Base-by-base conservation (phyloP, 2,113 vertebrate genomes). In the Melanostigma gelatinosum region DNA sequence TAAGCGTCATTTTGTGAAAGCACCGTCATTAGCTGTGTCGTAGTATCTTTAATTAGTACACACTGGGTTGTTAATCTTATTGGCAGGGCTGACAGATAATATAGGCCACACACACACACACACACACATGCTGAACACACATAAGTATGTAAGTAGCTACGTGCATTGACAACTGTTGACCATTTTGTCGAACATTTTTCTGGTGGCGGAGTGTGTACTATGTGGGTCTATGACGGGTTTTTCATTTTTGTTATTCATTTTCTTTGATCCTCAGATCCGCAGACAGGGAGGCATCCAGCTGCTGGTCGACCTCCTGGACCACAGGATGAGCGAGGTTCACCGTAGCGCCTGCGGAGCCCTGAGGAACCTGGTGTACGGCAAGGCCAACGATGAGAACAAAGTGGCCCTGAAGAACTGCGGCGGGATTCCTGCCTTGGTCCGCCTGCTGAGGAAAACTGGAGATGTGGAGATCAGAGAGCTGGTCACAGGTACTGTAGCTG, bases 371-470 rank as follows among this genome's bases (percentile, higher is more conserved):
- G 98, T 99, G 0, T 99, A 99, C 3, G 98, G 98, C 75, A 99
- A 99, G 52, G 97, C 97, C 88, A 99, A 99, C 0, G 98, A 99
- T 15, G 98, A 99, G 87, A 99, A 99, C 94, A 99, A 99, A 93
- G 97, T 99, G 29, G 95, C 98, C 77, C 94, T 99, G 92, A 99
- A 99, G 91, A 99, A 99, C 94, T 99, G 97, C 40, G 97, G 97
- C 0, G 98, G 98, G 46, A 99, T 99, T 91, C 98, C 98, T 13
- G 97, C 97, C 0, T 93, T 99, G 89, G 98, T 99, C 74, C 96
- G 98, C 42, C 93, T 99, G 74, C 96, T 99, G 61, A 97, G 98
- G 77, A 99, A 99, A 92, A 96, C 97, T 2, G 95, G 96, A 7
- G 98, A 99, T 90, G 93, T 99, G 93, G 98, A 99, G 94, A 97